Evolutionary conservation across 2,797 vertebrate species (phyloP).

Genomic region (Coregonus sp.): DNA sequence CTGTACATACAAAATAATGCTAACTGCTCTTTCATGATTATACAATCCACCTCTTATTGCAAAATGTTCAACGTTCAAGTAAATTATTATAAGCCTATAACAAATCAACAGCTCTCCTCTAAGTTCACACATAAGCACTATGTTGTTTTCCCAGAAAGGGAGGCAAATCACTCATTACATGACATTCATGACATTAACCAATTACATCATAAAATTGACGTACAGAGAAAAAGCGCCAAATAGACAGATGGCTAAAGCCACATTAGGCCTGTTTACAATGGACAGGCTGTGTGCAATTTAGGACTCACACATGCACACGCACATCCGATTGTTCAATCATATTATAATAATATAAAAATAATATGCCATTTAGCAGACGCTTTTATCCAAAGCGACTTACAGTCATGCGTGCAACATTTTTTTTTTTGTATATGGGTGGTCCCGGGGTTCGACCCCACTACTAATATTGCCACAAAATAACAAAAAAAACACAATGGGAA

Average conservation of each 20-base stretch:
- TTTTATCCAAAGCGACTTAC: too few relatives aligned
- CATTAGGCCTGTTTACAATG: constrained; percentile 41
- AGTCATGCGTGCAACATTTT: too few relatives aligned
- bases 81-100: neutral
- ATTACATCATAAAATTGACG: constrained; percentile 32
- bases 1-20: neutral
- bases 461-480: constrained; percentile 66
- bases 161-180: constrained; percentile 24
- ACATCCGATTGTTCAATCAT: constrained; percentile 46
- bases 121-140: constrained; percentile 11
- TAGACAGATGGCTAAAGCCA: constrained; percentile 26
- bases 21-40: neutral
- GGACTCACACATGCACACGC: constrained; percentile 44
- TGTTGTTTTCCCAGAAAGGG: constrained; percentile 10
- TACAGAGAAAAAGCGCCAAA: constrained; percentile 30
- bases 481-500: constrained; percentile 81
- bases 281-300: constrained; percentile 41
- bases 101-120: constrained; percentile 3
- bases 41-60: neutral
- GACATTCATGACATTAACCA: neutral
- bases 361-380: too few relatives aligned
- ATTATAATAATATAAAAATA: constrained; percentile 1
- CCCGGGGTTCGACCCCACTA: too few relatives aligned
- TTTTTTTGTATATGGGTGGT: too few relatives aligned
- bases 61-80: neutral